Conservation (phyloP, 2,888 invertebrate species). For the Oegoconia quadripuncta region DNA sequence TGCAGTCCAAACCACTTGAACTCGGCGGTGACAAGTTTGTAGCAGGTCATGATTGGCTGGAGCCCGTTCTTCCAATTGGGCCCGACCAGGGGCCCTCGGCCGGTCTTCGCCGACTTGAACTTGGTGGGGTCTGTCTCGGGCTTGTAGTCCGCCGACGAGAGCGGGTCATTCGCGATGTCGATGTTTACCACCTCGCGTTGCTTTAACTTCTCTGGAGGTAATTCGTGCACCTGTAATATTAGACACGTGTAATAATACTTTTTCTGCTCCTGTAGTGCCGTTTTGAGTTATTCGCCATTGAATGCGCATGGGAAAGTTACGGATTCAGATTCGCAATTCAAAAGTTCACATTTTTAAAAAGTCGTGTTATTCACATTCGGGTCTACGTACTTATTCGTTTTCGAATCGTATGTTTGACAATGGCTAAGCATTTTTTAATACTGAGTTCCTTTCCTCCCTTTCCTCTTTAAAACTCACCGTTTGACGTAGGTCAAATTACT, state of each 20-base stretch:
- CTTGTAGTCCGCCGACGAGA: slow-evolving; percentile 91
- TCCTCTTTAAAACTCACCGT: no score
- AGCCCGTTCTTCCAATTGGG: slow-evolving; percentile 88
- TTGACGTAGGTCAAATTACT: no score
- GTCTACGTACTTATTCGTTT: no score
- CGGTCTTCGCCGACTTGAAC: slow-evolving; percentile 95
- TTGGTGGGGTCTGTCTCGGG: slow-evolving; percentile 81
- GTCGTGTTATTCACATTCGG: no score
- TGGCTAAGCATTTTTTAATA: no score
- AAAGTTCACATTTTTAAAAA: no score
- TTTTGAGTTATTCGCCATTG: no score
- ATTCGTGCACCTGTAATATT: slow-evolving; percentile 89
- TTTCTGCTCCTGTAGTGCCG: no score
- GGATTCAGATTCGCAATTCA: no score
- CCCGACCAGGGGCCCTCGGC: slow-evolving; percentile 92
- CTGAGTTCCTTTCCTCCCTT: no score
- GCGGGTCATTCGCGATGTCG: slow-evolving; percentile 97
- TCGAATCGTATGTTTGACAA: no score
- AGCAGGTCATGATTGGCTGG: slow-evolving; percentile 97
- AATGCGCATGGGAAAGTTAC: no score
- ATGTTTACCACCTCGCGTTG: slow-evolving; percentile 93
- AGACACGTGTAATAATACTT: neutral
- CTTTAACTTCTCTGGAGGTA: slow-evolving; percentile 93
- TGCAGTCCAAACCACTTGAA: slow-evolving; percentile 99
- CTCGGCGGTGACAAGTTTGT: slow-evolving; percentile 97